Evolutionary conservation across 2,113 vertebrate species (phyloP).

Genomic region (Chunga burmeisteri): DNA sequence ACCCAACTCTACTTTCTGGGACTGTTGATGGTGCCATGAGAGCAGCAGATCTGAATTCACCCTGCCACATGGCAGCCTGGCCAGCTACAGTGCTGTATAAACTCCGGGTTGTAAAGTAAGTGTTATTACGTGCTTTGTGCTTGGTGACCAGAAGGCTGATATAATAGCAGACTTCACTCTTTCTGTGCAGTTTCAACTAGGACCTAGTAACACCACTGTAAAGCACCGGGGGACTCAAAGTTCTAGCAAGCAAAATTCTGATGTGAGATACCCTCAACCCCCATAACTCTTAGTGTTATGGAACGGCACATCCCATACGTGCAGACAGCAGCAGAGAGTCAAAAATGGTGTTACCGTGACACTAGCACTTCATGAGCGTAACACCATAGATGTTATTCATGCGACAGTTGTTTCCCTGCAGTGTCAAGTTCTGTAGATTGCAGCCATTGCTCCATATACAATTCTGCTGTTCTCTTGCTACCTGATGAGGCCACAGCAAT

Average conservation of each 20-base stretch:
- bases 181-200: background rate
- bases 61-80: constrained; percentile 73
- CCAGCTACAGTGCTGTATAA: constrained; percentile 60
- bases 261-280: background rate
- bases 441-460: background rate
- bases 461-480: background rate
- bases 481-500: background rate
- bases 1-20: constrained; percentile 82
- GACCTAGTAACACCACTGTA: background rate
- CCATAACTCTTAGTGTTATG: background rate
- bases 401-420: background rate
- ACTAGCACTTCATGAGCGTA: background rate
- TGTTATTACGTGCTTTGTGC: fast-evolving
- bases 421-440: background rate
- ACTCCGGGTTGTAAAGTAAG: constrained; percentile 84
- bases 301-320: background rate
- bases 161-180: background rate
- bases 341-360: background rate
- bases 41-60: constrained; percentile 70
- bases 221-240: background rate
- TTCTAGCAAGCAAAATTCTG: background rate
- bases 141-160: background rate
- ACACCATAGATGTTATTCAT: background rate
- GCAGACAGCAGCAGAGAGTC: background rate
- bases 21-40: constrained; percentile 63